These are phyloP conservation scores for Sebastes fasciatus DNA, from an alignment of 2,113 vertebrate genomes.

Conservation along the genomic window DNA sequence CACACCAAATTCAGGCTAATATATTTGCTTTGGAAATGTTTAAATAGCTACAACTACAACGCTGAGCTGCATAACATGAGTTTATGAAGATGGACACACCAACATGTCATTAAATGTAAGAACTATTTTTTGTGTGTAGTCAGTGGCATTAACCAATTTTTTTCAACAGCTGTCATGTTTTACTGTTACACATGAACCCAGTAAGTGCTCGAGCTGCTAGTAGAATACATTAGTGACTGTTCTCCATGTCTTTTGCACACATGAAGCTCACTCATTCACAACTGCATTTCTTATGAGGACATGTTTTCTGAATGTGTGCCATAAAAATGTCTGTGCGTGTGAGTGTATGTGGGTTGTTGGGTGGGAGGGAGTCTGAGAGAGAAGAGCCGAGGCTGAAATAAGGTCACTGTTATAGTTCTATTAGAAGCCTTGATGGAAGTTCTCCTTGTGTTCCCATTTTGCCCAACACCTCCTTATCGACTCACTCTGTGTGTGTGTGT, in stretches of 20 bases:
- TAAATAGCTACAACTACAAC: not conserved
- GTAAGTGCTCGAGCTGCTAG: slow-evolving; percentile 13
- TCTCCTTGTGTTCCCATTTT: slow-evolving; percentile 64
- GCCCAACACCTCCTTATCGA: slow-evolving; percentile 60
- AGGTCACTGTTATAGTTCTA: slow-evolving; percentile 72
- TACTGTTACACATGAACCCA: slow-evolving; percentile 21
- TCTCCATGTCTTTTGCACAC: slow-evolving; percentile 11
- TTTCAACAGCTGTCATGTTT: slow-evolving; percentile 24
- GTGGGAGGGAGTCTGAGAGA: slow-evolving; percentile 15
- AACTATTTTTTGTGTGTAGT: not conserved
- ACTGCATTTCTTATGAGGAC: slow-evolving; percentile 62
- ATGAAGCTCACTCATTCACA: slow-evolving; percentile 53
- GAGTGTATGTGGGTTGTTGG: slow-evolving; percentile 11
- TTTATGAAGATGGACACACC: not conserved
- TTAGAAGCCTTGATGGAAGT: slow-evolving; percentile 63
- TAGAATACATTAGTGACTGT: slow-evolving; percentile 29
- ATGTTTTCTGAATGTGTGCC: slow-evolving; percentile 57
- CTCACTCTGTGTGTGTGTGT: slow-evolving; percentile 27
- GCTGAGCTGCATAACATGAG: too few relatives aligned
- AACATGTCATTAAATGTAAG: not conserved
- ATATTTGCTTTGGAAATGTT: not conserved
- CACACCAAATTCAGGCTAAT: not conserved
- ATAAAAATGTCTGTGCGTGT: slow-evolving; percentile 15
- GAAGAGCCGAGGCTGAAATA: slow-evolving; percentile 49
- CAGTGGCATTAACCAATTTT: slow-evolving; percentile 20